Base-by-base conservation (phyloP, 2,888 invertebrate genomes). In the Ennomos erosarius region DNA sequence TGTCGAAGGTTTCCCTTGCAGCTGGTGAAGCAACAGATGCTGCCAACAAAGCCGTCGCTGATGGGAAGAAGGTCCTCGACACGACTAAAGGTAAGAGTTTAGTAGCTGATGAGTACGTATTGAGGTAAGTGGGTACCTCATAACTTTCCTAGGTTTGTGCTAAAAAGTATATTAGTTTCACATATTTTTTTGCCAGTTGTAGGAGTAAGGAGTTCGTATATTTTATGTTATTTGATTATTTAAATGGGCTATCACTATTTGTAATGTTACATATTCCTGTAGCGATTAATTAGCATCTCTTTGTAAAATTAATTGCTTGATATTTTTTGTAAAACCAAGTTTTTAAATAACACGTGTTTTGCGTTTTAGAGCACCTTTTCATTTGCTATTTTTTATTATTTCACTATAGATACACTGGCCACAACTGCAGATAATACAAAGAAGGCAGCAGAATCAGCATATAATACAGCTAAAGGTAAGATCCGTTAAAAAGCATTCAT, bases 31-130 rank as follows among this genome's bases (percentile, higher is more conserved):
- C 90, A 0, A 84, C 85, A 59, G 88, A 89, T 45, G 88, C 92
- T 0, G 90, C 92, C 40, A 80, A 67, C 78, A 86, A 80, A 68
- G 92, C 91, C 0, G 76, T 91, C 0, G 90, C 90, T 59, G 93
- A 93, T 67, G 90, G 92, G 46, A 93, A 90, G 82, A 90, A 90
- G 66, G 92, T 85, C 65, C 78, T 92, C 33, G 90, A 92, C 64
- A 86, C 87, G 33, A 88, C 91, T 62, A 91, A 87, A 87, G 91
- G 91, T 90, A 76, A 69, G 74, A 36, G 10, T 61, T 52, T 38
- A 47, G 38, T n/a, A 36, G 13, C 10, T 10, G 12, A 16, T n/a
- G 10, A 34, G 13, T 9, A 37, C n/a, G n/a, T 5, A 11, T 38
- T 6, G 10, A 56, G 50, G 52, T 52, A 48, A 42, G 50, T 40